Conservation (phyloP, 2,888 invertebrate genomes). For the Notocelia uddmanniana region DNA sequence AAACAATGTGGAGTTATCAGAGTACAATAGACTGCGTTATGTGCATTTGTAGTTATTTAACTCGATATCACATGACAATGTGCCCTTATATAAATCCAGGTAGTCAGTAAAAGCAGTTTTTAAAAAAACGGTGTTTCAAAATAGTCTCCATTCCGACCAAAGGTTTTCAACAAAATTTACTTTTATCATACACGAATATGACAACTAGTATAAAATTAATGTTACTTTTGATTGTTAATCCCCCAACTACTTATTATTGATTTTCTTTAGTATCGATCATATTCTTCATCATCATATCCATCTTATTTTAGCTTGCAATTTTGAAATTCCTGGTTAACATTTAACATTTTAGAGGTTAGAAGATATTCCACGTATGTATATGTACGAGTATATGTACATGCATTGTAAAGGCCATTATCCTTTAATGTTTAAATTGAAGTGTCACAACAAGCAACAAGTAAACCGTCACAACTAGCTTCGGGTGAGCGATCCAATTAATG, state of each 20-base stretch:
- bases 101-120: not conserved
- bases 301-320: not conserved
- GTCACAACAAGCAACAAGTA: conserved; percentile 58
- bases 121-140: too few relatives aligned
- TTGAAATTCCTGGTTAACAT: not conserved
- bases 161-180: not conserved
- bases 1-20: conserved; percentile 30
- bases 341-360: not conserved
- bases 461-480: conserved; percentile 49
- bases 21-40: conserved; percentile 16
- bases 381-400: not conserved
- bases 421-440: conserved; percentile 65
- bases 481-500: conserved; percentile 67
- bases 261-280: too few relatives aligned
- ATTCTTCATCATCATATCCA: too few relatives aligned
- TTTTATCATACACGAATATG: too few relatives aligned
- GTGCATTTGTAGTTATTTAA: conserved; percentile 15
- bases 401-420: conserved; percentile 62
- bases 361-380: not conserved
- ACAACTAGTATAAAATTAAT: too few relatives aligned
- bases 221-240: too few relatives aligned
- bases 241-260: too few relatives aligned
- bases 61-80: not conserved
- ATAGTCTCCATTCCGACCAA: not conserved
- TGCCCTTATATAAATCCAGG: not conserved